These are phyloP conservation scores for Cheilinus undulatus DNA, from an alignment of 2,113 vertebrate genomes.

Conservation along the genomic window DNA sequence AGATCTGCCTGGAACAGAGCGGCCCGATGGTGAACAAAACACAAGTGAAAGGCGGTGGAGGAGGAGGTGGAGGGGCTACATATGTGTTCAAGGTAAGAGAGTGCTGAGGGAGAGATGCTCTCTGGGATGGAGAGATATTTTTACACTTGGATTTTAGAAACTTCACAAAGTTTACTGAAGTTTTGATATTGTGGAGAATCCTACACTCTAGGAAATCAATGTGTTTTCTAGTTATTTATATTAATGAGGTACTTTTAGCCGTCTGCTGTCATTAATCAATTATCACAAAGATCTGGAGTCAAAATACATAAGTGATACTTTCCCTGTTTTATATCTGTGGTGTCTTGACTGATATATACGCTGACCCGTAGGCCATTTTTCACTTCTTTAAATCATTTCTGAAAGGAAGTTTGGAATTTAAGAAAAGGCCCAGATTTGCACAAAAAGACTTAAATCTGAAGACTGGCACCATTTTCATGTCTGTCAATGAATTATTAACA, in stretches of 20 bases:
- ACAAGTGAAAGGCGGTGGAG: slow-evolving; percentile 92
- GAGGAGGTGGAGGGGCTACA: slow-evolving; percentile 95
- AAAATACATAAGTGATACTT: not conserved
- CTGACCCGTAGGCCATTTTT: not conserved
- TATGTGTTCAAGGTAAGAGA: slow-evolving; percentile 94
- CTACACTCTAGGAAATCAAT: not conserved
- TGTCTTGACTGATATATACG: slow-evolving; percentile 1
- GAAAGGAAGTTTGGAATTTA: too few relatives aligned
- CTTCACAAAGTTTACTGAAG: not conserved
- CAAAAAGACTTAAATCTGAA: not conserved
- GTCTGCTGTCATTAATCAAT: not conserved
- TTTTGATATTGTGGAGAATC: too few relatives aligned
- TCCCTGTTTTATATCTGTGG: not conserved
- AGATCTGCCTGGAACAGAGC: slow-evolving; percentile 93
- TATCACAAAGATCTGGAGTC: not conserved
- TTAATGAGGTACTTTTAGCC: not conserved
- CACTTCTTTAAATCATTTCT: too few relatives aligned
- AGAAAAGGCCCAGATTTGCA: not conserved
- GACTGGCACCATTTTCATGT: not conserved
- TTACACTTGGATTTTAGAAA: not conserved
- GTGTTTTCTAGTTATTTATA: not conserved
- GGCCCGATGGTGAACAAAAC: slow-evolving; percentile 91
- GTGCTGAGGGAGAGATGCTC: not conserved
- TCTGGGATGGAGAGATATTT: not conserved
- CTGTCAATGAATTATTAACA: not conserved